Evolutionary conservation across 2,888 invertebrate genomes (phyloP), one percentile per base, ranked within the genome.

Genomic region (Disparrhopalites patrizii): DNA sequence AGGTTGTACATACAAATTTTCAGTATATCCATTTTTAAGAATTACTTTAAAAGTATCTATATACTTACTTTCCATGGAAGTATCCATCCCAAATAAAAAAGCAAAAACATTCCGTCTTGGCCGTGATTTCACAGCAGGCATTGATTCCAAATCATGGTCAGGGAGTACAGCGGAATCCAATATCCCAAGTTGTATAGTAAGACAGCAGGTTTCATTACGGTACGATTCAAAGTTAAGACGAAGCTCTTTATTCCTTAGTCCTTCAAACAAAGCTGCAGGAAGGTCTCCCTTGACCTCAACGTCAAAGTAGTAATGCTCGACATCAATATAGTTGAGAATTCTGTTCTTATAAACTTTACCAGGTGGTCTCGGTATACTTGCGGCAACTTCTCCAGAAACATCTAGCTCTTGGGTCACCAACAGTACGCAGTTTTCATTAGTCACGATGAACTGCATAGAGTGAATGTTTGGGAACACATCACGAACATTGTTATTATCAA

Each of bases 151-250:
- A 55, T 65, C 58, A 55, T 69, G 69, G 1, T 60, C 40, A n/a
- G 63, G 66, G 1, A 69, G 7, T 18, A 71, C 65, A 4, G 66
- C 65, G 7, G 64, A 57, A 3, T 69, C 62, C 30, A 62, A 25
- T 7, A 71, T 50, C n/a, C 66, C 27, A 10, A 71, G 40, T 38
- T 71, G 57, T 7, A 71, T 31, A 8, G 30, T 43, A n/a, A 69
- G 47, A 27, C 62, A n/a, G 18, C 56, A 47, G 1, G 28, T 20
- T 3, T 61, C 43, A 15, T 30, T 36, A 38, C 50, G 50, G 55
- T 62, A 69, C 0, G 40, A 30, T 5, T 27, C 52, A 55, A 71
- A 69, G 18, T 69, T 67, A 31, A 69, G 3, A 25, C 54, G 28
- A 40, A 71, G 61, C 5, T 31, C 18, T 54, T 68, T 63, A 30